Conservation (phyloP, 1,140 invertebrate species). For the Episyrphus balteatus region DNA sequence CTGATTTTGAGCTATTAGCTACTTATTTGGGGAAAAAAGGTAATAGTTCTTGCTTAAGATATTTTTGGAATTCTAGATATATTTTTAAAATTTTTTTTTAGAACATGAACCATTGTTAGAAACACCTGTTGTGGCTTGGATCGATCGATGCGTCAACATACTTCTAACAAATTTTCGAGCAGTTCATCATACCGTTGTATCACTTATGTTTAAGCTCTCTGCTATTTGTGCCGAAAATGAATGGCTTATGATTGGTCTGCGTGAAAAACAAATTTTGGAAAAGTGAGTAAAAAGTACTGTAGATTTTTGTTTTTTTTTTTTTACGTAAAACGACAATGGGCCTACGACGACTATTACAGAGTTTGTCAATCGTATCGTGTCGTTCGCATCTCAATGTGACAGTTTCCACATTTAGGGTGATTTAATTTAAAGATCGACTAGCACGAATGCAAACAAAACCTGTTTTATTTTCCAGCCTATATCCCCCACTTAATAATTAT, state of each 20-base stretch:
- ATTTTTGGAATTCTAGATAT: too few species aligned
- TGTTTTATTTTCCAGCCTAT: too few species aligned
- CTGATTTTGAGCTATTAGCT: too few species aligned
- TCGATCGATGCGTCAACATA: conserved; percentile 22
- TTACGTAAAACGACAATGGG: background rate
- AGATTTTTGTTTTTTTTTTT: background rate
- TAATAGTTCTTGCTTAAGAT: too few species aligned
- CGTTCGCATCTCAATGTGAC: too few species aligned
- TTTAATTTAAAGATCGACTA: too few species aligned
- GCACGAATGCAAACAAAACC: too few species aligned
- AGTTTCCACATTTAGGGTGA: too few species aligned
- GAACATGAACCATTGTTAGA: conserved; percentile 23
- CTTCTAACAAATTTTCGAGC: conserved; percentile 17
- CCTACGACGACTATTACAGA: background rate
- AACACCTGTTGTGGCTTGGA: conserved; percentile 23
- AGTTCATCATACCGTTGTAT: conserved; percentile 27
- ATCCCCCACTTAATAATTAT: too few species aligned
- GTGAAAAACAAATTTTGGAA: conserved; percentile 19
- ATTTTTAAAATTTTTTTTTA: conserved; percentile 5
- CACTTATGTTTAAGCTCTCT: conserved; percentile 33
- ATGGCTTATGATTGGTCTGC: conserved; percentile 22
- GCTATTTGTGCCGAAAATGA: conserved; percentile 28
- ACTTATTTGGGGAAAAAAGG: too few species aligned
- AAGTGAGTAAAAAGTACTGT: conserved; percentile 13
- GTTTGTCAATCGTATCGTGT: background rate